phyloP scores from a whole-genome alignment of 1,140 invertebrate genomes.

The Portunus trituberculatus region DNA sequence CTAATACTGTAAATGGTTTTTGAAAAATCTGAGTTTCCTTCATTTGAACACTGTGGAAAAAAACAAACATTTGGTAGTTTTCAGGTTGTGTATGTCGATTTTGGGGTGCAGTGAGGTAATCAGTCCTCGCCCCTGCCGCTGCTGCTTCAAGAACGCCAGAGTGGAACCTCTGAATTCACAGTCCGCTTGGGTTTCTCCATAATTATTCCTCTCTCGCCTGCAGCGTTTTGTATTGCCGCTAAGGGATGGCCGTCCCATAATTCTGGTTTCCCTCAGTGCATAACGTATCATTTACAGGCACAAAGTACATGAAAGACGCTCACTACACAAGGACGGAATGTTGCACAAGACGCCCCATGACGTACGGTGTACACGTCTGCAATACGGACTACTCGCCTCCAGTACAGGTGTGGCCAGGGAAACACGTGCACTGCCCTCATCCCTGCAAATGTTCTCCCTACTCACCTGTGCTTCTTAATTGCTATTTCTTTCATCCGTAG shows the following conservation, averaged over 20 bases:
- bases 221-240: not conserved
- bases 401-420: too few relatives aligned
- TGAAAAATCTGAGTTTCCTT: too few relatives aligned
- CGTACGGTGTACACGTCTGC: not conserved
- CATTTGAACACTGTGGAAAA: too few relatives aligned
- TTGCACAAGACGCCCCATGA: not conserved
- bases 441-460: too few relatives aligned
- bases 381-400: not conserved
- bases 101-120: not conserved
- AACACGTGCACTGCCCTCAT: too few relatives aligned
- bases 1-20: too few relatives aligned
- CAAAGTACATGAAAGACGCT: not conserved
- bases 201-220: slow-evolving; percentile 2
- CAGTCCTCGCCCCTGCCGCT: not conserved
- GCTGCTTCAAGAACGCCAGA: not conserved
- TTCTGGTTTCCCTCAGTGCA: not conserved
- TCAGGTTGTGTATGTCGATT: too few relatives aligned
- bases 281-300: not conserved
- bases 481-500: too few relatives aligned
- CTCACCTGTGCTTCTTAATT: not conserved
- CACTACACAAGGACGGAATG: not conserved
- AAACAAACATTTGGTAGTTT: too few relatives aligned
- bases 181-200: not conserved
- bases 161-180: not conserved
- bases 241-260: not conserved